These are phyloP conservation scores for Drosophila ustulata DNA, from an alignment of 2,888 invertebrate species.

Conservation along the genomic window DNA sequence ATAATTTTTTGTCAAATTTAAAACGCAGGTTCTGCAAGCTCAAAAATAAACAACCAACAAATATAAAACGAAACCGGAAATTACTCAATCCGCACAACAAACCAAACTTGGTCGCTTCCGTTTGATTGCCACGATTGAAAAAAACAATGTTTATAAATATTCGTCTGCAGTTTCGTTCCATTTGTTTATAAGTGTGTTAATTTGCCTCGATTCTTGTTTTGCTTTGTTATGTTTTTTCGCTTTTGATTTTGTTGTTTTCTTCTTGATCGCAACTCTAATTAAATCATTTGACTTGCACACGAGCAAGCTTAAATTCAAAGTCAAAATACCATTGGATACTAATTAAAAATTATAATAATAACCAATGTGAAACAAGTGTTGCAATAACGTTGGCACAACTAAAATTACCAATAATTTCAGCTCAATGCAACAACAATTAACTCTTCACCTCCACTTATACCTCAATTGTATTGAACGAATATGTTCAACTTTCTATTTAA, in stretches of 20 bases:
- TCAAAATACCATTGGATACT: slow-evolving; percentile 19
- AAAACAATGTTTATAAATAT: slow-evolving; percentile 23
- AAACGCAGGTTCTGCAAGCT: slow-evolving; percentile 1
- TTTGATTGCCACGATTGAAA: slow-evolving; percentile 55
- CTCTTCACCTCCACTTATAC: slow-evolving; percentile 2
- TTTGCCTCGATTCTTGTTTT: slow-evolving; percentile 19
- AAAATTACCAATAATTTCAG: slow-evolving; percentile 7
- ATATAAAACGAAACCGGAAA: slow-evolving; percentile 62
- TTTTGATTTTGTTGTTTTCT: slow-evolving; percentile 18
- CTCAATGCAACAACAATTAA: slow-evolving; percentile 6
- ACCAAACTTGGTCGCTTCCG: slow-evolving; percentile 63
- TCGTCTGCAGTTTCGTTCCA: neutral
- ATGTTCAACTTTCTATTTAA: slow-evolving; percentile 20
- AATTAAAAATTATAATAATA: slow-evolving; percentile 32
- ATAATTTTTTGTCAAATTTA: slow-evolving; percentile 15
- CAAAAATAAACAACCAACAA: slow-evolving; percentile 3
- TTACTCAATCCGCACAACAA: slow-evolving; percentile 49
- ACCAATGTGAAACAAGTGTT: slow-evolving; percentile 18
- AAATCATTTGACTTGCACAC: slow-evolving; percentile 55
- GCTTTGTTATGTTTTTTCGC: neutral
- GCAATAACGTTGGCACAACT: slow-evolving; percentile 13
- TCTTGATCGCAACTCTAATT: slow-evolving; percentile 42
- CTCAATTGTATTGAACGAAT: slow-evolving; percentile 9
- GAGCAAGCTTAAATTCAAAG: slow-evolving; percentile 27
- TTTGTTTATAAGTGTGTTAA: slow-evolving; percentile 23